Evolutionary conservation across 2,797 vertebrate species (phyloP).

Genomic region (Scyliorhinus canicula): DNA sequence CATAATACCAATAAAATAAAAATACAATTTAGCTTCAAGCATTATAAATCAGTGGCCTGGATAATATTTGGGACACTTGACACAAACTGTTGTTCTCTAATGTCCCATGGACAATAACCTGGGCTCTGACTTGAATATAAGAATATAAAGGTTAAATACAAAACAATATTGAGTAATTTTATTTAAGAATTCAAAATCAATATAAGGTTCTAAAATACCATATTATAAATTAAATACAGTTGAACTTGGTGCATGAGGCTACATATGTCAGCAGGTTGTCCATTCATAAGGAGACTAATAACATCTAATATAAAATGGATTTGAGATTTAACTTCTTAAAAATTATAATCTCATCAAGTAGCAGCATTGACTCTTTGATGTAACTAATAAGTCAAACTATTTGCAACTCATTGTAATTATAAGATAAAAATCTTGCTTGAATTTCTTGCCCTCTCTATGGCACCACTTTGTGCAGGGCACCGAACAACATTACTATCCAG

Average conservation of each 20-base stretch:
- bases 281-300: background rate
- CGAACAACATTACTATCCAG: background rate
- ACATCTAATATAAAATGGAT: slow-evolving; percentile 26
- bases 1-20: background rate
- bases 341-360: background rate
- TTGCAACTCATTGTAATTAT: background rate
- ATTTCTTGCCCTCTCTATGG: background rate
- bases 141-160: background rate
- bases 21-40: background rate
- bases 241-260: no score
- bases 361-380: background rate
- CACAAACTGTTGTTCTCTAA: background rate
- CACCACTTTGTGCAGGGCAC: background rate
- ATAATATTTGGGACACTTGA: background rate
- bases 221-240: background rate
- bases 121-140: background rate
- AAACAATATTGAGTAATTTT: background rate
- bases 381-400: background rate
- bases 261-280: background rate
- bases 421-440: background rate
- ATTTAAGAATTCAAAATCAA: background rate
- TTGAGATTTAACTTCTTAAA: slow-evolving; percentile 1
- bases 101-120: background rate
- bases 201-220: background rate
- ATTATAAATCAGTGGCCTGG: background rate